Evolutionary conservation across 2,888 invertebrate species (phyloP), one percentile per base, ranked within the genome.

Genomic region (Agonopterix alstromeriana): DNA sequence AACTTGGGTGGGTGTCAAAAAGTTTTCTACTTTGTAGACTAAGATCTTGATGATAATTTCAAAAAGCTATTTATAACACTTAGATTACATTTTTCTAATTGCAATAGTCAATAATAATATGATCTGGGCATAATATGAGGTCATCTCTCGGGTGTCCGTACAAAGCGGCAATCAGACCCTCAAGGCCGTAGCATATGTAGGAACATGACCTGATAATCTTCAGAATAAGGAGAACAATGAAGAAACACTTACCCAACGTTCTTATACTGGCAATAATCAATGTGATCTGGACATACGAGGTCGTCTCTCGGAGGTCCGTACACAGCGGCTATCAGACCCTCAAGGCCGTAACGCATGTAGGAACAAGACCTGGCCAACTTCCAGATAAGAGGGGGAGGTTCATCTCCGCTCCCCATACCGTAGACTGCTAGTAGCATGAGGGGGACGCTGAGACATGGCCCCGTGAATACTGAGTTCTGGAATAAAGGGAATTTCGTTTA

Each of bases 401-500:
- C 71, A n/a, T 90, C 88, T 1, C 94, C 95, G 52, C 93, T 93
- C 4, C 98, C 98, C 65, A 98, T 94, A 35, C 98, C 95, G 68
- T 95, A 95, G 0, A 94, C 95, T 4, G 97, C 94, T 45, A 98
- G 90, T 49, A 98, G 79, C 91, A 98, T 95, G 9, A 98, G 85
- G 0, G 98, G 98, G 4, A 97, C 97, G 47, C 94, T 91, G 50
- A 94, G 70, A 0, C 95, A 94, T 10, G 98, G 97, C 0, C 97
- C 98, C 61, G 97, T 87, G 76, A 98, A 98, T 79, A 97, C 95
- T 35, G 94, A 93, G 67, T 96, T 96, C 96, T 96, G 81, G 8
- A 85, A 85, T 38, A n/a, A n/a, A 36, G 9, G 3, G n/a, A 36
- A n/a, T 36, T 17, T 3, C 3, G 17, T 17, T 17, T 14, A 14